Evolutionary conservation across 2,888 invertebrate species (phyloP).

Genomic region (Ganaspis brasiliensis): DNA sequence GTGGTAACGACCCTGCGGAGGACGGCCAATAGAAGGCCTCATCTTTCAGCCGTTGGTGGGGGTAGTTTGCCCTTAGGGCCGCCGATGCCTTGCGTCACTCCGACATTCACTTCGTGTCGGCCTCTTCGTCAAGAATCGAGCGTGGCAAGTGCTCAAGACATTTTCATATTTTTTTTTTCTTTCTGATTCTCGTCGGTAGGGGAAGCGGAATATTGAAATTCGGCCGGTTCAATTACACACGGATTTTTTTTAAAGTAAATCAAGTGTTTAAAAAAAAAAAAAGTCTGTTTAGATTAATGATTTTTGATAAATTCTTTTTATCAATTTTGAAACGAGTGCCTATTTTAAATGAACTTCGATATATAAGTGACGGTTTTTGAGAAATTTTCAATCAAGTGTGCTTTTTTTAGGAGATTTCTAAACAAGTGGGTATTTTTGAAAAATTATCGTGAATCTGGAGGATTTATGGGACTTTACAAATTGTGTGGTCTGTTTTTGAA

Average conservation of each 20-base stretch:
- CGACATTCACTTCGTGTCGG: conserved; percentile 77
- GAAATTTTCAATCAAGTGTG: no score
- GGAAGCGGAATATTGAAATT: neutral
- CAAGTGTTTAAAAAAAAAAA: no score
- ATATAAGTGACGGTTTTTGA: no score
- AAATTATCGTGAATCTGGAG: no score
- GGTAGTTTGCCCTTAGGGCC: conserved; percentile 75
- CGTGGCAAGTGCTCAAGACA: conserved; percentile 60
- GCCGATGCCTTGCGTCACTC: conserved; percentile 77
- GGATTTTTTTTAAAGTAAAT: neutral
- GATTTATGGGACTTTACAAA: no score
- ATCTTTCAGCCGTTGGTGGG: conserved; percentile 65
- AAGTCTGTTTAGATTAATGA: no score
- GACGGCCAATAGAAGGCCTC: conserved; percentile 67
- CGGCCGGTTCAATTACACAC: neutral
- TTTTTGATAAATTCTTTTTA: no score
- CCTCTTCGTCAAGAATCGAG: conserved; percentile 66
- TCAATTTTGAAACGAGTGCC: no score
- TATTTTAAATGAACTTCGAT: no score
- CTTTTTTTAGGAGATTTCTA: no score
- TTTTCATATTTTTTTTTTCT: conserved; percentile 50
- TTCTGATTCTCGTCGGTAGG: neutral
- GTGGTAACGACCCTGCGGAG: conserved; percentile 44
- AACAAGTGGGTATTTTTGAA: no score
- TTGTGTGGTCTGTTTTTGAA: no score